A percentile compares a stretch with the other conserved stretches of the same genome.
Conservation (phyloP, 2,113 vertebrate species). For the Tragelaphus imberbis region DNA sequence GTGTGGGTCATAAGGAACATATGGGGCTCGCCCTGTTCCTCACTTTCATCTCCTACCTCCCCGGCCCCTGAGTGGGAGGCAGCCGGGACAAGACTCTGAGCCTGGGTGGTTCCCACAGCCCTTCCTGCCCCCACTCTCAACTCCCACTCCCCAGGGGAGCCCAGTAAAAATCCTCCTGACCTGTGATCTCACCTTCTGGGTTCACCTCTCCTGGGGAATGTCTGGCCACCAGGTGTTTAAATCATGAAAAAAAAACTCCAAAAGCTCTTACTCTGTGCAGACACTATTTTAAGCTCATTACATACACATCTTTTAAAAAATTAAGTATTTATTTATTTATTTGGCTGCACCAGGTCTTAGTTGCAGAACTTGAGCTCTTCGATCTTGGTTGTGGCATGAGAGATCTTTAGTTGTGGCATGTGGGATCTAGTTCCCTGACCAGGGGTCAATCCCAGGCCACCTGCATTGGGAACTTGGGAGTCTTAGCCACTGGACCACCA, state of each 20-base stretch:
- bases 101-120: conserved; percentile 44
- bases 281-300: background rate
- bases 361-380: background rate
- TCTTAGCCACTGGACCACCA: background rate
- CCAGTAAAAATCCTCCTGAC: background rate
- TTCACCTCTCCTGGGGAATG: background rate
- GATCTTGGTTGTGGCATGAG: background rate
- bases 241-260: background rate
- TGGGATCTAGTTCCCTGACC: background rate
- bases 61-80: background rate
- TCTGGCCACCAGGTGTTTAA: background rate
- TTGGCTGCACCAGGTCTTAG: background rate
- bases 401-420: background rate
- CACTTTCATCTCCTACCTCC: conserved; percentile 51
- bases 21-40: background rate
- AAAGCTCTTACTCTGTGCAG: background rate
- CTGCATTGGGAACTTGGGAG: background rate
- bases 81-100: background rate
- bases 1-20: conserved; percentile 50
- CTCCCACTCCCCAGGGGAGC: background rate
- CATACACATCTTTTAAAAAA: background rate
- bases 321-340: background rate
- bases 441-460: background rate
- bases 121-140: background rate
- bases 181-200: background rate